Evolutionary conservation across 2,113 vertebrate species (phyloP).

Genomic region (Mirounga angustirostris): DNA sequence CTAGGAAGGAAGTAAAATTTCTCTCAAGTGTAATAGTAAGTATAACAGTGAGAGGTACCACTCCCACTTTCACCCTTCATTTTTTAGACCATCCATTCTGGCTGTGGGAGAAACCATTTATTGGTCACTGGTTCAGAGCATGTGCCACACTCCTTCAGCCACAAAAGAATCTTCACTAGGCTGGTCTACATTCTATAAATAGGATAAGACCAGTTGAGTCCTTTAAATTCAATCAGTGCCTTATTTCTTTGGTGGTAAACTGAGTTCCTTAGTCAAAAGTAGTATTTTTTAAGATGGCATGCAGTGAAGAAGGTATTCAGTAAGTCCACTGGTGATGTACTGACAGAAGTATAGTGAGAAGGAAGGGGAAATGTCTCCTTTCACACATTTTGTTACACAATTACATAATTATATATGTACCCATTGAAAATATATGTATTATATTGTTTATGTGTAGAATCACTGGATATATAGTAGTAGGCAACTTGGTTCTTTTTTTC

Average conservation of each 20-base stretch:
- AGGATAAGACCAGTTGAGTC: not conserved
- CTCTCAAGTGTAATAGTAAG: not conserved
- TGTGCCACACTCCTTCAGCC: not conserved
- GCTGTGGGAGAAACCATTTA: not conserved
- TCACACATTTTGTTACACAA: not conserved
- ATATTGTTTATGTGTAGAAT: not conserved
- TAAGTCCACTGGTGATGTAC: not conserved
- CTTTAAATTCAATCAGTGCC: not conserved
- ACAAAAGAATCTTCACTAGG: not conserved
- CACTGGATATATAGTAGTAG: not conserved
- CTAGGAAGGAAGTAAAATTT: not conserved
- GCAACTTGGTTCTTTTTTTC: not conserved
- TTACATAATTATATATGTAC: not conserved
- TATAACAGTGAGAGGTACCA: not conserved
- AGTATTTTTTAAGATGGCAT: not conserved
- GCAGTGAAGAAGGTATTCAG: not conserved
- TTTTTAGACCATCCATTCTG: not conserved
- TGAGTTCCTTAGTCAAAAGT: not conserved
- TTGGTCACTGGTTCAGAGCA: not conserved
- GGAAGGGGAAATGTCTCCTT: not conserved
- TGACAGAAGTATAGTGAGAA: not conserved
- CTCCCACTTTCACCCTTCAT: not conserved
- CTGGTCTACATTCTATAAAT: not conserved
- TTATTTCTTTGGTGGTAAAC: not conserved
- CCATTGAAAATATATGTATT: not conserved